Evolutionary conservation across 2,797 vertebrate genomes (phyloP).

Genomic region (Chlorospingus semifuscus): DNA sequence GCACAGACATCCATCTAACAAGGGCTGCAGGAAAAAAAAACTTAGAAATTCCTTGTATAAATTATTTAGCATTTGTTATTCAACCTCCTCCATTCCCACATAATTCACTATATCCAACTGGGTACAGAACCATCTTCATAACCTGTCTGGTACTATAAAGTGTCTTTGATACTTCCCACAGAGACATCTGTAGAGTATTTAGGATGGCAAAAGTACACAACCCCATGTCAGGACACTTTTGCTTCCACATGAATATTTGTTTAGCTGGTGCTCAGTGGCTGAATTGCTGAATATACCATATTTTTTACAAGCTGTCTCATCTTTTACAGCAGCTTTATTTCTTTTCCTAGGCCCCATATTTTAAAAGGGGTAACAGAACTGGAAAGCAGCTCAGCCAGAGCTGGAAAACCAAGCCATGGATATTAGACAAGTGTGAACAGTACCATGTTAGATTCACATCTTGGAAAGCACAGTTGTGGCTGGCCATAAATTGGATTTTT

Average conservation of each 20-base stretch:
- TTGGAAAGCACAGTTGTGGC: not conserved
- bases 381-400: not conserved
- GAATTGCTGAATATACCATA: not conserved
- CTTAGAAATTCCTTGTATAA: not conserved
- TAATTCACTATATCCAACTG: not conserved
- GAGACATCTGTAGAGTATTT: not conserved
- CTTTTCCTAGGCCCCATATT: not conserved
- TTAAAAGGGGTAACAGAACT: not conserved
- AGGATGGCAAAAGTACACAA: not conserved
- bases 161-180: slow-evolving; percentile 17
- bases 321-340: not conserved
- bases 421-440: not conserved
- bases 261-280: not conserved
- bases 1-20: not conserved
- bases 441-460: not conserved
- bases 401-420: not conserved
- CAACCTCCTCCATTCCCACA: not conserved
- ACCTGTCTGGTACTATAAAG: not conserved
- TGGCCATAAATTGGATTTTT: not conserved
- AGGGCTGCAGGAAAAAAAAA: not conserved
- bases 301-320: not conserved
- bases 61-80: slow-evolving; percentile 26
- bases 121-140: not conserved
- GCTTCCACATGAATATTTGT: not conserved
- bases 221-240: not conserved